Evolutionary conservation across 2,888 invertebrate species (phyloP).

Genomic region (Plutella xylostella): DNA sequence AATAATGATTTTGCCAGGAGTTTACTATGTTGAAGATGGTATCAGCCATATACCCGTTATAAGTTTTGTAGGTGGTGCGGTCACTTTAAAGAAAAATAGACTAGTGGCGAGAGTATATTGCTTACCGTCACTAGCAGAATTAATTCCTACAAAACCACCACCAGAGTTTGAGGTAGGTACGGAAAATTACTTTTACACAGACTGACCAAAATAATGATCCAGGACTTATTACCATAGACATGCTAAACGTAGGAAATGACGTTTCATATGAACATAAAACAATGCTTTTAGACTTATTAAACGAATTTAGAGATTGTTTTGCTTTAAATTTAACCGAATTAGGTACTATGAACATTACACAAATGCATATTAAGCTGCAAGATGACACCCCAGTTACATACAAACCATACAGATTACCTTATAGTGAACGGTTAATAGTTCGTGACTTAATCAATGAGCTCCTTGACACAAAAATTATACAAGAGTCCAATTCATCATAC

Average conservation of each 20-base stretch:
- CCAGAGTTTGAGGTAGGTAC: neutral
- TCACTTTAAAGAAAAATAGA: neutral
- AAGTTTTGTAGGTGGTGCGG: neutral
- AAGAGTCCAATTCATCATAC: slow-evolving; percentile 15
- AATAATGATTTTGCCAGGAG: too few relatives aligned
- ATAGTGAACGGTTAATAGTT: slow-evolving; percentile 9
- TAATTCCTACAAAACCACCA: neutral
- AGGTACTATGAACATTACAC: neutral
- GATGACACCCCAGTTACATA: slow-evolving; percentile 11
- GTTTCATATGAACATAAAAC: neutral
- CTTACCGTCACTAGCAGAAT: neutral
- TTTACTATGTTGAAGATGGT: neutral
- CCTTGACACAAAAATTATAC: neutral
- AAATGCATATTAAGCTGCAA: slow-evolving; percentile 6
- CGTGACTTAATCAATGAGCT: slow-evolving; percentile 10
- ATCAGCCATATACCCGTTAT: neutral
- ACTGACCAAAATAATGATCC: too few relatives aligned
- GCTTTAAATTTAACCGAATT: neutral
- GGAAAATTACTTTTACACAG: too few relatives aligned
- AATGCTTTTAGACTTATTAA: neutral
- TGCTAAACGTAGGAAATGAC: neutral
- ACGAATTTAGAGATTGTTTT: slow-evolving; percentile 2
- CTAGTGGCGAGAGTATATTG: neutral
- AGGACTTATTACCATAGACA: neutral
- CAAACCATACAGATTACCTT: slow-evolving; percentile 12